phyloP scores from a whole-genome alignment of 2,888 invertebrate species.

The Amiota minor region DNA sequence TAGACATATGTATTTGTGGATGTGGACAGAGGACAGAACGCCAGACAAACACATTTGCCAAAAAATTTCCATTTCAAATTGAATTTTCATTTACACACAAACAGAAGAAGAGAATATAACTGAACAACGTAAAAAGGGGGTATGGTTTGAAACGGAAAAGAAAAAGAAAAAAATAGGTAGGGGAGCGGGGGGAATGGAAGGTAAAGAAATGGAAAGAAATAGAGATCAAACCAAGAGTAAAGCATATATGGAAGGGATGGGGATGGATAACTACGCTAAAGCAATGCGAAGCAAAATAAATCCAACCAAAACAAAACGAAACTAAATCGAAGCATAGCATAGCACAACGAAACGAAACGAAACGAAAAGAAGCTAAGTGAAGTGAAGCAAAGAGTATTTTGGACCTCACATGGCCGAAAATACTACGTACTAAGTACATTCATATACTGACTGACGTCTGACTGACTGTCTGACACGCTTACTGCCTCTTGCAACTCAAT shows the following conservation, averaged over 20 bases:
- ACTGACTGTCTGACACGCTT: no score
- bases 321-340: neutral
- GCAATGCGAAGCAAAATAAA: neutral
- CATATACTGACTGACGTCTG: conserved; percentile 1
- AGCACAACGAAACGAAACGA: neutral
- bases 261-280: neutral
- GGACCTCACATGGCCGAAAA: conserved; percentile 19
- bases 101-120: neutral
- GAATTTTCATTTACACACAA: conserved; percentile 51
- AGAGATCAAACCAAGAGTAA: conserved; percentile 22
- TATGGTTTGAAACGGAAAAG: conserved; percentile 19
- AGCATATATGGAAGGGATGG: conserved; percentile 8
- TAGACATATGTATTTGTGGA: no score
- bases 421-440: conserved; percentile 5
- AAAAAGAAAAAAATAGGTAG: neutral
- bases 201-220: neutral
- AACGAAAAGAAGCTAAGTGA: conserved; percentile 1
- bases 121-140: neutral
- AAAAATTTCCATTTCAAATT: conserved; percentile 52
- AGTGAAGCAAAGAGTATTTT: neutral
- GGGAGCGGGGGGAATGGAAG: neutral
- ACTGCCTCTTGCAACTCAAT: conserved; percentile 19
- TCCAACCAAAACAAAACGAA: neutral
- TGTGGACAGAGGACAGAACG: conserved; percentile 20
- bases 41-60: conserved; percentile 37